These are phyloP conservation scores for Hirtodrosophila trivittata DNA, from an alignment of 2,888 invertebrate species.

Conservation along the genomic window DNA sequence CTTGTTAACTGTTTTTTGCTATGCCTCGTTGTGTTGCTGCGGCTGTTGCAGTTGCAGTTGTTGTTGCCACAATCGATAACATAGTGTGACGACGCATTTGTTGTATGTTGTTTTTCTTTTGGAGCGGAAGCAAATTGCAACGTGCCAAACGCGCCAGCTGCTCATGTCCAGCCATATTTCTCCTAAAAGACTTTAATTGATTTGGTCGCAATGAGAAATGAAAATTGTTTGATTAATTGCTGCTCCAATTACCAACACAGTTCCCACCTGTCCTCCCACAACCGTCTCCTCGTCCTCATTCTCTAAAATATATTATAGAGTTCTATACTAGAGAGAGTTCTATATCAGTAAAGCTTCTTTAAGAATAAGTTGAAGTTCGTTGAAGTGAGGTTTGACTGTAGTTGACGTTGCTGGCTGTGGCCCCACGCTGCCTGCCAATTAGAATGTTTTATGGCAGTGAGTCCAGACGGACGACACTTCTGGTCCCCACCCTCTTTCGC, in stretches of 20 bases:
- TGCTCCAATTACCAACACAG: conserved; percentile 42
- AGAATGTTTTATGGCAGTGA: conserved; percentile 63
- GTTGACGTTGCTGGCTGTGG: conserved; percentile 1
- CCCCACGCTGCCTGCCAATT: conserved; percentile 60
- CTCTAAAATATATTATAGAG: no score
- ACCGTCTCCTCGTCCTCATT: no score
- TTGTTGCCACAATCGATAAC: conserved; percentile 50
- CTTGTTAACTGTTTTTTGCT: conserved; percentile 27
- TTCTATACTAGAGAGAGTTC: no score
- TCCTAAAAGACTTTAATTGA: conserved; percentile 55
- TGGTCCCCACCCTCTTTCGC: conserved; percentile 3
- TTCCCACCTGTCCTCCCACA: no score
- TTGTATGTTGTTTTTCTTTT: conserved; percentile 10
- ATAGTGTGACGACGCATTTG: conserved; percentile 39
- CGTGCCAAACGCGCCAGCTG: conserved; percentile 40
- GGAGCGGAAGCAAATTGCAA: conserved; percentile 58
- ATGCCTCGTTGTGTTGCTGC: conserved; percentile 6
- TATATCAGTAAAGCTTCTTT: no score
- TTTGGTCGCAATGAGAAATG: conserved; percentile 23
- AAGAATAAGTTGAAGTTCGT: no score
- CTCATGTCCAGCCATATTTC: conserved; percentile 26
- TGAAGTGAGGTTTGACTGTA: no score
- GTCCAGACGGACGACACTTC: conserved; percentile 34
- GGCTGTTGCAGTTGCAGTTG: conserved; percentile 26
- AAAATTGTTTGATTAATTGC: conserved; percentile 56